Base-by-base conservation (phyloP, 2,888 invertebrate species). In the Sinhomidia bicolor region DNA sequence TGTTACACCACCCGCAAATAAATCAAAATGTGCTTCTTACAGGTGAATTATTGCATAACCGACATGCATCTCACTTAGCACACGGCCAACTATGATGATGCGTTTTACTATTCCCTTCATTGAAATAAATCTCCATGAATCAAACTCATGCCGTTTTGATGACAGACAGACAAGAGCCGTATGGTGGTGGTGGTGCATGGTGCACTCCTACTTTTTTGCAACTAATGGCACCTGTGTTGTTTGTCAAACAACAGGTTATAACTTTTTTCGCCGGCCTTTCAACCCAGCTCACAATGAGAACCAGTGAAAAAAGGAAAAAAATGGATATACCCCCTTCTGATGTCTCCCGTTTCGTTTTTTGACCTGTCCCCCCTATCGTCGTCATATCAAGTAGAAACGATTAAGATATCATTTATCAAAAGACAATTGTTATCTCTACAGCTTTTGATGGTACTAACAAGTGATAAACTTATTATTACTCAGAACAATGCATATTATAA, bases 321-420 rank as follows among this genome's bases (percentile, higher is more conserved):
- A 51, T 26, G 74, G 47, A 74, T 23, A 47, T 74, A 74, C 74
- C 74, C 74, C 74, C 44, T 74, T 47, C 74, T 26, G 26, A 44
- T 51, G 74, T 74, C 74, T 47, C 74, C 74, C 74, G 74, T 74
- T 47, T 74, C 74, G 74, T 47, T 74, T 47, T 74, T 74, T 74
- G 74, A 74, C 74, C 74, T 51, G 47, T 74, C 47, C 47, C 68
- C 74, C 74, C 51, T 20, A 47, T 65, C n/a, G 65, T 29, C 60
- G 20, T 57, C 32, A 41, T 6, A 10, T 47, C 74, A 74, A 17
- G 68, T 9, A 20, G 23, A 36, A 26, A 41, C 23, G 47, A 74
- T 74, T 47, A 74, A 47, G 47, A 44, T 74, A 74, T 74, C 74
- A 74, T 51, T 74, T n/a, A 51, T 74, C 44, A 47, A 23, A 74